Base-by-base conservation (phyloP, 2,888 invertebrate species). In the Gymnoscelis rufifasciata region DNA sequence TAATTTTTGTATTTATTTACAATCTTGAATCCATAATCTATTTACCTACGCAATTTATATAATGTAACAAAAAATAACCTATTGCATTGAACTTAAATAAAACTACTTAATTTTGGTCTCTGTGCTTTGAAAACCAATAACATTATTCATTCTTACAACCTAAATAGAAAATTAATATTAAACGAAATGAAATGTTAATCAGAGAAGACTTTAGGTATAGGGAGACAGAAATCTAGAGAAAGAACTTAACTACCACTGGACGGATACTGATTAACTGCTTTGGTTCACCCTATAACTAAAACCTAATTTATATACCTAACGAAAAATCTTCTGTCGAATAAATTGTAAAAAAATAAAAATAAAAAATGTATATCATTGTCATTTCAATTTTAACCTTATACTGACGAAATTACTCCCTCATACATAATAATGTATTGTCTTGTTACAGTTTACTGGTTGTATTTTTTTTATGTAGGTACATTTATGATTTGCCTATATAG, bases 251-350 rank as follows among this genome's bases (percentile, higher is more conserved):
- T 86, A 87, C 74, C 71, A 74, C 73, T 87, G 88, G 88, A 88
- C 87, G 88, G 88, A 88, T 88, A 88, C 88, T 87, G 88, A 88
- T 88, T 84, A 80, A 19, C 80, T 83, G 83, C 84, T 86, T 88
- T 84, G 86, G 83, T 83, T 78, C 71, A 73, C 64, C 77, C 74
- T 77, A 73, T 71, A 64, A 57, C 37, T 45, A 48, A 52, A 31
- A 33, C 42, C 37, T 47, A 59, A 44, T n/a, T 7, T 14, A 39
- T 59, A 51, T 52, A 47, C 44, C 38, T 58, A 52, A 54, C n/a
- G n/a, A 54, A 15, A 43, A 55, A 57, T 52, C 41, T 43, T 42
- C 36, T 50, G 49, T 19, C 35, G 14, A 11, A n/a, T 15, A 43
- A 41, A 35, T 36, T 41, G 38, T 39, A 12, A 27, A 36, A 38